Conservation (phyloP, 2,797 vertebrate species). For the Saxicola maurus region DNA sequence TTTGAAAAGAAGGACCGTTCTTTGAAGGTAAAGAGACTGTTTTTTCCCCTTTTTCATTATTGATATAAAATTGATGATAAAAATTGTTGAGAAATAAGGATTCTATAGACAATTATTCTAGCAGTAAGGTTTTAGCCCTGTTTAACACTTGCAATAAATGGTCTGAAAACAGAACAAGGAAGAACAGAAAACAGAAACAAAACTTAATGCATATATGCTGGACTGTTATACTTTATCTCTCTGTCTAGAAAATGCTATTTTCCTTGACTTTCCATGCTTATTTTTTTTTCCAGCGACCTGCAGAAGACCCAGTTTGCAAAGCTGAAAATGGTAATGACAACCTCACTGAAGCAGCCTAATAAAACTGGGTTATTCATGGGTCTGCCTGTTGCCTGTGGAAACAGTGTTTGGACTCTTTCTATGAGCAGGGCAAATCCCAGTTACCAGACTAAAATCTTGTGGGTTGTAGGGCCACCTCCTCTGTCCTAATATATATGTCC, state of each 20-base stretch:
- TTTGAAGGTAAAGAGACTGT: conserved; percentile 70
- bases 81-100: not conserved
- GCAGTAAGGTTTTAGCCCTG: not conserved
- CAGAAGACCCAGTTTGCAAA: conserved; percentile 55
- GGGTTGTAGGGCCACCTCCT: not conserved
- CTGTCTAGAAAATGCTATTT: not conserved
- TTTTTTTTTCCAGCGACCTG: conserved; percentile 64
- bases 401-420: not conserved
- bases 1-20: conserved; percentile 67
- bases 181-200: not conserved
- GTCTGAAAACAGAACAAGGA: not conserved
- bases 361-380: not conserved
- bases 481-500: not conserved
- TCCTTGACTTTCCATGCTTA: not conserved
- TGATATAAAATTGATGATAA: not conserved
- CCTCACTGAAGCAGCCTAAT: not conserved
- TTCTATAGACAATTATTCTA: not conserved
- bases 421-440: not conserved
- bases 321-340: conserved; percentile 67
- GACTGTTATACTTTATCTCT: not conserved
- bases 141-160: not conserved
- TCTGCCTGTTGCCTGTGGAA: not conserved
- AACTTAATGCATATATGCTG: not conserved
- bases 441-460: not conserved
- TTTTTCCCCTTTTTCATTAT: not conserved